These are phyloP conservation scores for Channallabes apus DNA, from an alignment of 2,797 vertebrate species.

Conservation along the genomic window DNA sequence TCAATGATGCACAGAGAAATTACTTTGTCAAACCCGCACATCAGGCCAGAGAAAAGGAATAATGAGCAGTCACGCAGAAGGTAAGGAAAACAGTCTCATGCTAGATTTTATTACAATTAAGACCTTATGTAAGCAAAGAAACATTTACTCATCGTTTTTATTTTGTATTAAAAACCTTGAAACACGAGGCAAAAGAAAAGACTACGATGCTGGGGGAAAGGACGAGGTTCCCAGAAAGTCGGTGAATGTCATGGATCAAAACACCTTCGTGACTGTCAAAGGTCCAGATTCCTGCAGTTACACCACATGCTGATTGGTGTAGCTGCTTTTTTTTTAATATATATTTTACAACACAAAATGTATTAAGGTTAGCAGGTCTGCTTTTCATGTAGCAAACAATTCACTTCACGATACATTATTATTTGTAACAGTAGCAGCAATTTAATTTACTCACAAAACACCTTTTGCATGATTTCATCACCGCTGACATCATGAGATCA, in stretches of 20 bases:
- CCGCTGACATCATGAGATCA: neutral
- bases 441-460: neutral
- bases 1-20: neutral
- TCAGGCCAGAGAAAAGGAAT: neutral
- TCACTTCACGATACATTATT: neutral
- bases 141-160: neutral
- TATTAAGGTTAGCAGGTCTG: neutral
- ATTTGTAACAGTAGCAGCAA: neutral
- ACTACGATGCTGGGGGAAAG: too few relatives aligned
- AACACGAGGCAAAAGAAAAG: neutral
- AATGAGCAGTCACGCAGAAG: neutral
- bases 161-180: neutral
- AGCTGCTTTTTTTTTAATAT: neutral
- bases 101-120: neutral
- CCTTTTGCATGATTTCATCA: neutral
- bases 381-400: neutral
- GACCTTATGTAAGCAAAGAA: neutral
- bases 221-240: neutral
- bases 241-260: neutral
- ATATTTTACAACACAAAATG: neutral
- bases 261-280: neutral
- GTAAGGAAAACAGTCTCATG: neutral
- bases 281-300: neutral
- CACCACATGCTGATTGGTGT: neutral
- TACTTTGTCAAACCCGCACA: neutral